Percentiles rank a stretch among this genome's conserved stretches.
phyloP scores from a whole-genome alignment of 2,888 invertebrate species.

The Drosophila rellima region DNA sequence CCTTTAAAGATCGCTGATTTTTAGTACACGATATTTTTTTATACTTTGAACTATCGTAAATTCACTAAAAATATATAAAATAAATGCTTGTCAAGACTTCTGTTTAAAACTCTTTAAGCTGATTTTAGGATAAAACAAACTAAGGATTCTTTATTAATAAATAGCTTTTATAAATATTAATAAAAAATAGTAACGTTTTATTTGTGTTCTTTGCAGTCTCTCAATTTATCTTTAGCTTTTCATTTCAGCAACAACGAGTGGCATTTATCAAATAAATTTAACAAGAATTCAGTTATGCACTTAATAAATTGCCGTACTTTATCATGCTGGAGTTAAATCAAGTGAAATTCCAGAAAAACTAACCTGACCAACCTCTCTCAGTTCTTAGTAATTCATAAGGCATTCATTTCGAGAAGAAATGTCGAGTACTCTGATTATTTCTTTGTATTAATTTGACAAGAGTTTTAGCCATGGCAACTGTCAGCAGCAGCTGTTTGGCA shows the following conservation, averaged over 20 bases:
- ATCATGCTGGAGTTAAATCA: neutral
- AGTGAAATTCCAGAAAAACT: slow-evolving; percentile 10
- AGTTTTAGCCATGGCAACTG: slow-evolving; percentile 32
- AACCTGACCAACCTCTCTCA: neutral
- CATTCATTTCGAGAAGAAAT: slow-evolving; percentile 10
- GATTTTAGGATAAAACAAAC: too few relatives aligned
- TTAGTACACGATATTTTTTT: too few relatives aligned
- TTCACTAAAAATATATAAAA: too few relatives aligned
- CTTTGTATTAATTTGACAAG: slow-evolving; percentile 35
- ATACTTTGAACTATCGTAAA: too few relatives aligned
- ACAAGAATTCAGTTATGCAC: slow-evolving; percentile 2
- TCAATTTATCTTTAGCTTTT: neutral
- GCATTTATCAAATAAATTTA: slow-evolving; percentile 7
- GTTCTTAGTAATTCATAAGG: slow-evolving; percentile 1
- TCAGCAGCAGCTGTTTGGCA: slow-evolving; percentile 12
- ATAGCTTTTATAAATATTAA: too few relatives aligned
- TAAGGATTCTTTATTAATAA: too few relatives aligned
- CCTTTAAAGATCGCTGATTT: too few relatives aligned
- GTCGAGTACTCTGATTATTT: slow-evolving; percentile 20
- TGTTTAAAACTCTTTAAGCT: too few relatives aligned
- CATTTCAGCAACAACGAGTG: neutral
- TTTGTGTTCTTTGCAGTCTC: too few relatives aligned
- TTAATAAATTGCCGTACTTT: neutral
- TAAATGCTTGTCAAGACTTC: too few relatives aligned
- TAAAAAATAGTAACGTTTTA: too few relatives aligned